Evolutionary conservation across 2,797 vertebrate species (phyloP).

Genomic region (Rhinophrynus dorsalis): DNA sequence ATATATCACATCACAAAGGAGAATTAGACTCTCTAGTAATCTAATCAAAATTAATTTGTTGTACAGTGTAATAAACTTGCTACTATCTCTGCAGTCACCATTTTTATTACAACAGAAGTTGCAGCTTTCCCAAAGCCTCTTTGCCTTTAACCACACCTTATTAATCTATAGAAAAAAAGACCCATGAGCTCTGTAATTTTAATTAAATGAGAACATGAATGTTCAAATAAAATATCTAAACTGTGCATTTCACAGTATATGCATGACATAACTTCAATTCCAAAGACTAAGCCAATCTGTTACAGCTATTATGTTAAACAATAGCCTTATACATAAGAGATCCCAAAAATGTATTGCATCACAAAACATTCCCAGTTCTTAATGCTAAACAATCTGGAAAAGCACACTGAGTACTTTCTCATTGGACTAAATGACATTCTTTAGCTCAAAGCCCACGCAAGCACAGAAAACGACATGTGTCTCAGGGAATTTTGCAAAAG

Average conservation of each 20-base stretch:
- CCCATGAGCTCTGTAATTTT: constrained; percentile 62
- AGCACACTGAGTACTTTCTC: constrained; percentile 17
- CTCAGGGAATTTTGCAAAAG: neutral
- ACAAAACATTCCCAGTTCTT: constrained; percentile 20
- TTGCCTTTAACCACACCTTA: constrained; percentile 62
- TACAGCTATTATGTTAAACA: constrained; percentile 34
- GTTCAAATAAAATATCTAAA: neutral
- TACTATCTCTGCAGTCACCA: constrained; percentile 67
- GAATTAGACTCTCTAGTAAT: too few species aligned
- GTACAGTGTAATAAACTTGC: too few species aligned
- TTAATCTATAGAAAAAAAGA: constrained; percentile 66
- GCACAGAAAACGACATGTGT: neutral
- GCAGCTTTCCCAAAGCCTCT: constrained; percentile 64
- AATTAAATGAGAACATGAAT: constrained; percentile 19
- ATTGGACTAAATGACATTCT: constrained; percentile 16
- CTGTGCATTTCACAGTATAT: constrained; percentile 28
- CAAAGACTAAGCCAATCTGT: constrained; percentile 4
- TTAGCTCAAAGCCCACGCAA: constrained; percentile 15
- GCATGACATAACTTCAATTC: constrained; percentile 2
- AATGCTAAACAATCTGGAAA: constrained; percentile 28
- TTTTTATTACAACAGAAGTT: constrained; percentile 67
- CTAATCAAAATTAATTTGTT: too few species aligned
- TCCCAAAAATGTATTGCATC: constrained; percentile 22
- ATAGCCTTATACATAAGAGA: constrained; percentile 19
- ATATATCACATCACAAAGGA: too few species aligned